Conservation (phyloP, 2,797 vertebrate species). For the Percopsis omiscomaycus region DNA sequence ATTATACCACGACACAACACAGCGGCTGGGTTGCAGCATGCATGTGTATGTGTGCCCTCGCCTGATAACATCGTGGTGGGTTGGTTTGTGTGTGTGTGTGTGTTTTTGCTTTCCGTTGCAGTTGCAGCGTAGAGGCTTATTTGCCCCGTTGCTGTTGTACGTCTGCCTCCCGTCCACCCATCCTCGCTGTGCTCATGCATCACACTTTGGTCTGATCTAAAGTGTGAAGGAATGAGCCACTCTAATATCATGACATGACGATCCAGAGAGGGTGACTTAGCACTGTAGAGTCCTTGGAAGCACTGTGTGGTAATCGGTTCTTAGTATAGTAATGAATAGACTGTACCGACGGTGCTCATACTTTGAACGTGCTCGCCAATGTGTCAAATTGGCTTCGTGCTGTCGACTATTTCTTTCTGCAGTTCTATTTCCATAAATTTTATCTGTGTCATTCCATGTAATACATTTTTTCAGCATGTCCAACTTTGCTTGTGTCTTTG, state of each 20-base stretch:
- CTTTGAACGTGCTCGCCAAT: conserved; percentile 4
- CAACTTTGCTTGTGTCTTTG: conserved; percentile 22
- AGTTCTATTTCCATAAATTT: neutral
- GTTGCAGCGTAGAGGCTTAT: conserved; percentile 20
- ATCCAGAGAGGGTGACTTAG: neutral
- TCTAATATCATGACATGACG: no score
- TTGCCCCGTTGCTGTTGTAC: conserved; percentile 15
- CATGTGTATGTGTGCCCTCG: conserved; percentile 4
- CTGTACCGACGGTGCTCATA: neutral
- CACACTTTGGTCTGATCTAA: neutral
- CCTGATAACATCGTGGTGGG: neutral
- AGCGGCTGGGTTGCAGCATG: conserved; percentile 9
- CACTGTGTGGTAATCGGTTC: conserved; percentile 3
- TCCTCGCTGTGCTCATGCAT: conserved; percentile 34
- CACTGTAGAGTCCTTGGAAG: neutral
- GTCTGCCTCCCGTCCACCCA: conserved; percentile 7
- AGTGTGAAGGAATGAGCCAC: neutral
- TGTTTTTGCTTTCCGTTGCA: conserved; percentile 15
- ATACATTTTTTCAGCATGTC: conserved; percentile 40
- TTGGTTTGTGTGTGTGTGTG: neutral
- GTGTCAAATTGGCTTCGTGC: conserved; percentile 5
- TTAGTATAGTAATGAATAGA: neutral
- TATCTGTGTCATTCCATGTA: conserved; percentile 6
- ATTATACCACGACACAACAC: conserved; percentile 33
- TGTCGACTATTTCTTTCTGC: conserved; percentile 2